A percentile compares a stretch with the other conserved stretches of the same genome.
Evolutionary conservation across 2,888 invertebrate species (phyloP).

Genomic region (Chymomyza amoena): DNA sequence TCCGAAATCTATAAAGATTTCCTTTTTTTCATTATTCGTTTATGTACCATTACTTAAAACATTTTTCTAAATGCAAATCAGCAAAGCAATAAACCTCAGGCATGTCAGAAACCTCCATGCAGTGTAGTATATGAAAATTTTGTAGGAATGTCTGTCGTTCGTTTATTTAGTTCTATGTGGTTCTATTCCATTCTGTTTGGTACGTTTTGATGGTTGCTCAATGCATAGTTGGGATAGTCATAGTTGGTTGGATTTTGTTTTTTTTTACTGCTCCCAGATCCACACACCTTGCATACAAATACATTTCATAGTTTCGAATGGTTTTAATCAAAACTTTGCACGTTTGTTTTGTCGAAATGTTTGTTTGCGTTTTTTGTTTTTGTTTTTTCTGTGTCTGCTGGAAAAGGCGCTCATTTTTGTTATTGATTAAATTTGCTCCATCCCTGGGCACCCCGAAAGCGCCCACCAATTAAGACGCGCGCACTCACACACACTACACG

Average conservation of each 20-base stretch:
- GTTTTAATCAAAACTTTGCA: slow-evolving; percentile 42
- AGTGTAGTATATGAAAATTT: not conserved
- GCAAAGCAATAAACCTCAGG: not conserved
- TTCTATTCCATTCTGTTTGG: not conserved
- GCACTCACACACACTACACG: not conserved
- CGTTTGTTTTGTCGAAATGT: slow-evolving; percentile 27
- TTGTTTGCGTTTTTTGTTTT: slow-evolving; percentile 13
- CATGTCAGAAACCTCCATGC: not conserved
- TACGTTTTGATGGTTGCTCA: not conserved
- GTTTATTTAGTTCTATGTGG: slow-evolving; percentile 52
- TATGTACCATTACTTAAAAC: not conserved
- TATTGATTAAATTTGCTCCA: slow-evolving; percentile 2
- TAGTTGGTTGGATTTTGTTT: not conserved
- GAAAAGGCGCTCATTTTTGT: not conserved
- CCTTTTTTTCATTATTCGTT: not conserved
- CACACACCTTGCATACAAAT: not conserved
- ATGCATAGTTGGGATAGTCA: not conserved
- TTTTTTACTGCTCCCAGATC: not conserved
- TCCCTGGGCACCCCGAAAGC: not conserved
- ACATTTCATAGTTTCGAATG: not conserved
- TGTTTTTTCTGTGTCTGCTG: not conserved
- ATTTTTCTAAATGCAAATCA: not conserved
- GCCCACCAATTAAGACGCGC: not conserved
- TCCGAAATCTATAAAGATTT: too few species aligned
- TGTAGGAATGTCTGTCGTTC: slow-evolving; percentile 14